phyloP scores from a whole-genome alignment of 2,888 invertebrate genomes.

The Oasisia sp. region DNA sequence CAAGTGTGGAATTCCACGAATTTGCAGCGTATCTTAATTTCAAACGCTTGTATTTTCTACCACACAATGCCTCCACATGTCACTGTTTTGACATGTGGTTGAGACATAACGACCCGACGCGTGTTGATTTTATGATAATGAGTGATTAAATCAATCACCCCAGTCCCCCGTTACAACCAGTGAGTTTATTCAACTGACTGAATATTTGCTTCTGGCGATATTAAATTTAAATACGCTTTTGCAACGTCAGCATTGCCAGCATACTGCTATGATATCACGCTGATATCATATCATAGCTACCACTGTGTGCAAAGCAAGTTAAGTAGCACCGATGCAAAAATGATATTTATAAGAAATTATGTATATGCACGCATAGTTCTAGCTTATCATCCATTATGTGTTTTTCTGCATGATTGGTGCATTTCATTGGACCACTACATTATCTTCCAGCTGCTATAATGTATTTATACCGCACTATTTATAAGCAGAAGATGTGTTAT shows the following conservation, averaged over 20 bases:
- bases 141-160: background rate
- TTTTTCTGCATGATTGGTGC: no score
- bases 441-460: no score
- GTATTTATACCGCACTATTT: no score
- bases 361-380: no score
- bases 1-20: background rate
- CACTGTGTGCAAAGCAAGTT: background rate
- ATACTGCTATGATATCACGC: background rate
- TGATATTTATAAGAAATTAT: background rate
- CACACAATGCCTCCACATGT: background rate
- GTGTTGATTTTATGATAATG: background rate
- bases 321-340: background rate
- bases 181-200: background rate
- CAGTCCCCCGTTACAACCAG: background rate
- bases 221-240: background rate
- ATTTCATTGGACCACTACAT: no score
- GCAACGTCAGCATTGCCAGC: background rate
- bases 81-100: background rate
- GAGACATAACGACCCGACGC: background rate
- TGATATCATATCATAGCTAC: background rate
- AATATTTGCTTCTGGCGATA: background rate
- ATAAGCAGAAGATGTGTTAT: no score
- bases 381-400: no score
- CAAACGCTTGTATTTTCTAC: background rate
- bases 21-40: background rate